A percentile compares a stretch with the other conserved stretches of the same genome.
Conservation (phyloP, 2,797 vertebrate species). For the Onychomys torridus region DNA sequence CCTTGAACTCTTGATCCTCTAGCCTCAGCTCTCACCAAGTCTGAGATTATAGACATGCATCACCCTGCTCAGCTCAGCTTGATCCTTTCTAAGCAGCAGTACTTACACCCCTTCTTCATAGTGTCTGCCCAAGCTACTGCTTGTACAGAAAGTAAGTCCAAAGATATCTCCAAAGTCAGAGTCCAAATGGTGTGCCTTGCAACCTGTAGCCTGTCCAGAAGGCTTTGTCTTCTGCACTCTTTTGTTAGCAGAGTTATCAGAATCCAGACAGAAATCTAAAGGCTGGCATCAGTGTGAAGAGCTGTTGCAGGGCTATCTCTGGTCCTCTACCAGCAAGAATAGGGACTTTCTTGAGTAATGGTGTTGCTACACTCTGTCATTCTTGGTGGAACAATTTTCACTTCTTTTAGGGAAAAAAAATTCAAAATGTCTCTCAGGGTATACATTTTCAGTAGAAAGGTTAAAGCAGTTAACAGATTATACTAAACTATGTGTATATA, state of each 20-base stretch:
- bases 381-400: constrained; percentile 68
- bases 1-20: not conserved
- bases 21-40: not conserved
- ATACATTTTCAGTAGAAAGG: constrained; percentile 82
- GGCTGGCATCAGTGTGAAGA: constrained; percentile 83
- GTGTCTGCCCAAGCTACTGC: constrained; percentile 84
- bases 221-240: constrained; percentile 70
- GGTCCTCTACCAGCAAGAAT: not conserved
- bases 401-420: constrained; percentile 81
- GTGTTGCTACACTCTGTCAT: not conserved
- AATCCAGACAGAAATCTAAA: constrained; percentile 84
- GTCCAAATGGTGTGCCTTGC: constrained; percentile 28
- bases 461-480: constrained; percentile 80
- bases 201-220: constrained; percentile 83
- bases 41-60: not conserved
- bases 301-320: not conserved
- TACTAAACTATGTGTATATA: constrained; percentile 79
- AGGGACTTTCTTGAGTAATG: not conserved
- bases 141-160: constrained; percentile 83
- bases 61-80: not conserved
- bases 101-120: not conserved
- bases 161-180: constrained; percentile 84
- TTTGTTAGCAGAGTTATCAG: not conserved
- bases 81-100: constrained; percentile 4
- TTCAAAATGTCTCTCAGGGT: constrained; percentile 75